Evolutionary conservation across 2,888 invertebrate species (phyloP).

Genomic region (Drosophila mayaguana): DNA sequence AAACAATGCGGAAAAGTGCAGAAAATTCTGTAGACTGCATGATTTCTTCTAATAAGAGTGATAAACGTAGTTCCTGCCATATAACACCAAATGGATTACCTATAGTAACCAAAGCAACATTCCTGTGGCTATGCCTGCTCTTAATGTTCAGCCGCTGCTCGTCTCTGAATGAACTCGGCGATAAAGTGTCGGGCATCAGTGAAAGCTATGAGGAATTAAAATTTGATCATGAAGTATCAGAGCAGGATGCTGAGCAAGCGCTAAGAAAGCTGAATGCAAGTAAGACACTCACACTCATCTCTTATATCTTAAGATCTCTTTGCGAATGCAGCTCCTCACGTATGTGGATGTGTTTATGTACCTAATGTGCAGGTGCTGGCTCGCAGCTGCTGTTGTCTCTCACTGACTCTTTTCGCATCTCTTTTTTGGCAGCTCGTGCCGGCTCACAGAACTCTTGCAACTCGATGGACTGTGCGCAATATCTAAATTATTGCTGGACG

Average conservation of each 20-base stretch:
- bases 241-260: slow-evolving; percentile 82
- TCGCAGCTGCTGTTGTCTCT: background rate
- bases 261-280: slow-evolving; percentile 80
- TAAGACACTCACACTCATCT: slow-evolving; percentile 47
- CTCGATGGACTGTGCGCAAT: slow-evolving; percentile 74
- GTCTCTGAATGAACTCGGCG: slow-evolving; percentile 63
- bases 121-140: slow-evolving; percentile 34
- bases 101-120: slow-evolving; percentile 18
- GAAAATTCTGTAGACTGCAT: slow-evolving; percentile 17
- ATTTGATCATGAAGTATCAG: slow-evolving; percentile 84
- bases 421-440: slow-evolving; percentile 60
- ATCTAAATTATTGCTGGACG: slow-evolving; percentile 83
- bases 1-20: slow-evolving; percentile 28
- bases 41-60: slow-evolving; percentile 9
- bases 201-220: slow-evolving; percentile 81
- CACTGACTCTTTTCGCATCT: background rate
- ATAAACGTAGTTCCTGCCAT: slow-evolving; percentile 37
- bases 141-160: slow-evolving; percentile 30
- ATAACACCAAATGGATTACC: slow-evolving; percentile 7
- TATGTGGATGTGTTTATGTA: background rate
- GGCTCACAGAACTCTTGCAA: slow-evolving; percentile 72
- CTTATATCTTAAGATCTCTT: background rate
- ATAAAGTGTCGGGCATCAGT: slow-evolving; percentile 55
- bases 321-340: background rate
- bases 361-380: background rate